Evolutionary conservation across 2,888 invertebrate species (phyloP).

Genomic region (Caenorhabditis plicata): DNA sequence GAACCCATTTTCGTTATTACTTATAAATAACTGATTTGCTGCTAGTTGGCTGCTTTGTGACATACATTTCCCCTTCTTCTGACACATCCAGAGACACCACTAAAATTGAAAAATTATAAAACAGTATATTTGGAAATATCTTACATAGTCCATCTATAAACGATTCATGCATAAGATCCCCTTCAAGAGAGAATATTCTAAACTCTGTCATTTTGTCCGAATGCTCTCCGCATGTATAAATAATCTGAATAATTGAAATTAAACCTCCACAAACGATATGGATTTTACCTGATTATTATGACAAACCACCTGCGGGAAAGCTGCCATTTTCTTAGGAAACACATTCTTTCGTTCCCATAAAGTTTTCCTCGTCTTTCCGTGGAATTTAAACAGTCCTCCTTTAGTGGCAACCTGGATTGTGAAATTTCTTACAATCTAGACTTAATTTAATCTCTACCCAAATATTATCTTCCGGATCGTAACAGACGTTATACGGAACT

Average conservation of each 20-base stretch:
- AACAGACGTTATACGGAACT: slow-evolving; percentile 57
- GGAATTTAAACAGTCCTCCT: slow-evolving; percentile 62
- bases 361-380: slow-evolving; percentile 31
- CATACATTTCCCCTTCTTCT: slow-evolving; percentile 53
- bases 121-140: slow-evolving; percentile 8
- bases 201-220: slow-evolving; percentile 49
- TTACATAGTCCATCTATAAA: slow-evolving; percentile 62
- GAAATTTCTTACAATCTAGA: neutral
- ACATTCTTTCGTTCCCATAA: slow-evolving; percentile 51
- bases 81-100: slow-evolving; percentile 42
- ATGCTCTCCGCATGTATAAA: slow-evolving; percentile 55
- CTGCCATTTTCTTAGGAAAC: slow-evolving; percentile 59
- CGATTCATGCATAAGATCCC: slow-evolving; percentile 55
- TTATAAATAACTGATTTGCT: slow-evolving; percentile 43
- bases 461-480: slow-evolving; percentile 45
- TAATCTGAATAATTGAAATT: slow-evolving; percentile 42
- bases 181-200: slow-evolving; percentile 42
- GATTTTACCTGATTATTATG: slow-evolving; percentile 49
- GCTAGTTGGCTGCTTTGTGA: slow-evolving; percentile 48
- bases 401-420: slow-evolving; percentile 49
- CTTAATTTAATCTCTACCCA: slow-evolving; percentile 28
- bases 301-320: slow-evolving; percentile 59
- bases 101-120: slow-evolving; percentile 11
- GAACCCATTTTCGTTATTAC: slow-evolving; percentile 14
- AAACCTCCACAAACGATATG: neutral